These are phyloP conservation scores for Macrotrachela quadricornifera DNA, from an alignment of 1,140 invertebrate genomes.

Conservation along the genomic window DNA sequence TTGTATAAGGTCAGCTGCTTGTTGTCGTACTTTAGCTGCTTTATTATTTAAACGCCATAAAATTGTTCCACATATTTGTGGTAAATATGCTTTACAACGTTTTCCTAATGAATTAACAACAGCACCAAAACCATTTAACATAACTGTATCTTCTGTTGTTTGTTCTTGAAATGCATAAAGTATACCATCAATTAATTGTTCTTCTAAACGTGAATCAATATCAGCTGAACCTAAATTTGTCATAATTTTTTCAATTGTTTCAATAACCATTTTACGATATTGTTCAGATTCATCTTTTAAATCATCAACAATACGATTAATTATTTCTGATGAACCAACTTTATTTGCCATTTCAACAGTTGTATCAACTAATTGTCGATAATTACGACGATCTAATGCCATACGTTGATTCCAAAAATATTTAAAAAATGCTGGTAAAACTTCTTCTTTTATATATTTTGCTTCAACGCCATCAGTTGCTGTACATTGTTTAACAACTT, in stretches of 20 bases:
- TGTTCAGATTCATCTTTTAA: conserved; percentile 98
- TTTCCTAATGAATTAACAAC: conserved; percentile 93
- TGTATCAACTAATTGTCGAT: conserved; percentile 88
- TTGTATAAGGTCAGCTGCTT: conserved; percentile 94
- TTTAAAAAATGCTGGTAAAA: conserved; percentile 94
- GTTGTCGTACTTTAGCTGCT: conserved; percentile 93
- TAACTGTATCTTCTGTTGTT: conserved; percentile 97
- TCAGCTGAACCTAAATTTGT: conserved; percentile 87
- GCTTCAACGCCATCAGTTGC: conserved; percentile 97
- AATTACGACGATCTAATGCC: conserved; percentile 90
- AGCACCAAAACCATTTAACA: conserved; percentile 96
- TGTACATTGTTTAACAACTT: conserved; percentile 99
- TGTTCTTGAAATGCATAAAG: conserved; percentile 98
- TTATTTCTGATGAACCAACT: conserved; percentile 83
- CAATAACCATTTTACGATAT: conserved; percentile 99
- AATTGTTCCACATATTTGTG: conserved; percentile 98
- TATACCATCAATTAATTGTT: conserved; percentile 96
- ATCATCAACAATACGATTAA: conserved; percentile 92
- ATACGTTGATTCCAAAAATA: conserved; percentile 99
- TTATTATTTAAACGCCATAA: conserved; percentile 98
- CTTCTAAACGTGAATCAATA: conserved; percentile 86
- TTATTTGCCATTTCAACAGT: conserved; percentile 99
- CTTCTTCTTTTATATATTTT: conserved; percentile 96
- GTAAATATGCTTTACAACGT: conserved; percentile 87
- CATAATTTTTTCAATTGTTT: conserved; percentile 96